phyloP scores from a whole-genome alignment of 2,113 vertebrate genomes.

The Brienomyrus brachyistius region DNA sequence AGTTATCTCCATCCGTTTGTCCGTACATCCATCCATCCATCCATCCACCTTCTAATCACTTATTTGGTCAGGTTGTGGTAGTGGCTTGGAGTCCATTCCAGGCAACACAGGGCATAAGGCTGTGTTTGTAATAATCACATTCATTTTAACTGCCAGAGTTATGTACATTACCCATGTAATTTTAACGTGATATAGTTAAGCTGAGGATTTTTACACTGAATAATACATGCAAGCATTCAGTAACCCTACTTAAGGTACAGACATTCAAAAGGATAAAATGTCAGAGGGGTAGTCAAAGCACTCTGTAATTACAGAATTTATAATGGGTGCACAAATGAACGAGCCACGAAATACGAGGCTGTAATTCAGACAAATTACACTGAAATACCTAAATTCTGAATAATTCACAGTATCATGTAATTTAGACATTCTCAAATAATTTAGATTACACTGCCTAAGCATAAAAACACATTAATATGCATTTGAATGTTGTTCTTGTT shows the following conservation, averaged over 20 bases:
- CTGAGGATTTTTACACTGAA: slow-evolving; percentile 28
- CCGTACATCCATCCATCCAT: not conserved
- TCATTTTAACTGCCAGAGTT: not conserved
- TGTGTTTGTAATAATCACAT: not conserved
- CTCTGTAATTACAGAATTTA: not conserved
- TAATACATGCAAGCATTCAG: slow-evolving; percentile 22
- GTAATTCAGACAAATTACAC: not conserved
- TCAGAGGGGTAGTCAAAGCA: not conserved
- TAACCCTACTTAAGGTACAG: slow-evolving; percentile 10
- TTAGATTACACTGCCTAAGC: not conserved
- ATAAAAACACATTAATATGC: not conserved
- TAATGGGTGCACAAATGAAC: not conserved
- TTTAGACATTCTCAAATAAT: not conserved
- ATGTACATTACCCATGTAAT: not conserved
- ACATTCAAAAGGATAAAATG: not conserved
- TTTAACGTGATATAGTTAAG: not conserved
- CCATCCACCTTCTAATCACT: not conserved
- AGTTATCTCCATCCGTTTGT: not conserved
- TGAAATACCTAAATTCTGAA: not conserved
- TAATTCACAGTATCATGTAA: not conserved
- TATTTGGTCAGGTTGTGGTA: not conserved
- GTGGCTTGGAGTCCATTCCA: not conserved
- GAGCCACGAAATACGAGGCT: not conserved
- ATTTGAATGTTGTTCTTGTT: not conserved
- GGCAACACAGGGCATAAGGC: not conserved